phyloP scores from a whole-genome alignment of 2,797 vertebrate species.

The Enoplosus armatus region DNA sequence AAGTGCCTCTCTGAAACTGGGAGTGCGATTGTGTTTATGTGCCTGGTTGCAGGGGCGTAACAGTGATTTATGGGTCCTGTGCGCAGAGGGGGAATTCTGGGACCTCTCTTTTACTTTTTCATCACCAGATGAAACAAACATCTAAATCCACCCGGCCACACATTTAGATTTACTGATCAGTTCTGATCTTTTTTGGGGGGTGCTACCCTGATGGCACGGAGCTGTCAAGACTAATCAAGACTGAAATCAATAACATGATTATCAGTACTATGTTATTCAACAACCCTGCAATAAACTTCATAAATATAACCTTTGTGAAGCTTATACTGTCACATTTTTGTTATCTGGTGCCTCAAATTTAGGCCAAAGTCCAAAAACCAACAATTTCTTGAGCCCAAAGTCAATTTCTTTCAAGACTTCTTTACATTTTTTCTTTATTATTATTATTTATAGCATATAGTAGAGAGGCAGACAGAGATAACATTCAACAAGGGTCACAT shows the following conservation, averaged over 20 bases:
- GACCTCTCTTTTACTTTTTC: constrained; percentile 43
- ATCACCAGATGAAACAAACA: constrained; percentile 46
- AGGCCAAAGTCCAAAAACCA: background rate
- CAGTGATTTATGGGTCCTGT: constrained; percentile 71
- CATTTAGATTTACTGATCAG: constrained; percentile 33
- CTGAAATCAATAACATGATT: background rate
- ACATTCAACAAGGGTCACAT: constrained; percentile 5
- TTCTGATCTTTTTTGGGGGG: background rate
- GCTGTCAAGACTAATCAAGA: background rate
- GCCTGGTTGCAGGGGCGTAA: constrained; percentile 60
- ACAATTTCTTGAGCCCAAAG: background rate
- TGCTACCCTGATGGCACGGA: background rate
- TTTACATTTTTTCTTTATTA: constrained; percentile 2
- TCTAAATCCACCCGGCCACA: constrained; percentile 44
- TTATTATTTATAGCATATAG: background rate
- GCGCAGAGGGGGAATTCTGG: constrained; percentile 44
- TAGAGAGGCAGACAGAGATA: background rate
- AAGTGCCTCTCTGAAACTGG: constrained; percentile 52
- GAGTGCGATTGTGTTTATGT: constrained; percentile 60
- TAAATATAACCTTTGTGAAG: background rate
- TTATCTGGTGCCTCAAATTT: background rate
- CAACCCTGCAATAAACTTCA: background rate
- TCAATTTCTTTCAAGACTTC: background rate
- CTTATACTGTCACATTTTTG: background rate
- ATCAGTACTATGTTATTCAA: background rate